These are phyloP conservation scores for Tigriopus japonicus DNA, from an alignment of 1,140 invertebrate species.

Conservation along the genomic window DNA sequence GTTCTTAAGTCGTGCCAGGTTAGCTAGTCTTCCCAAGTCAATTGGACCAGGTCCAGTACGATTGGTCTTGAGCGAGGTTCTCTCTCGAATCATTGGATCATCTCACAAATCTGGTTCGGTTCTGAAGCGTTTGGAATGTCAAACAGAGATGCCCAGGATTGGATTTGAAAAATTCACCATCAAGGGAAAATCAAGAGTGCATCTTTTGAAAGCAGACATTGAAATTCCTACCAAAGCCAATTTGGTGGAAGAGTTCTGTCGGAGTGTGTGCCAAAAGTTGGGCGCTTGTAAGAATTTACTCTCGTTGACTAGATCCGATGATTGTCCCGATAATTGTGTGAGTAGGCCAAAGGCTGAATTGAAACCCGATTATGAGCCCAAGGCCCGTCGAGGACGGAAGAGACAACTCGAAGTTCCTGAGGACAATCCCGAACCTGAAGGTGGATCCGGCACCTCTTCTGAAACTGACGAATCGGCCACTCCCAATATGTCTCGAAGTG, in stretches of 20 bases:
- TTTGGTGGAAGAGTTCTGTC: not conserved
- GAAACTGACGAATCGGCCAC: not conserved
- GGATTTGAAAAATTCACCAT: not conserved
- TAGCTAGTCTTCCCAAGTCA: not conserved
- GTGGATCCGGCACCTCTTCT: not conserved
- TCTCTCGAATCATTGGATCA: slow-evolving; percentile 2
- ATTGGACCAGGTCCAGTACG: slow-evolving; percentile 12
- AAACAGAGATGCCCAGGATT: not conserved
- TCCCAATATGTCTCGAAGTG: slow-evolving; percentile 4
- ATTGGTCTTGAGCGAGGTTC: slow-evolving; percentile 4
- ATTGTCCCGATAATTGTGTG: slow-evolving; percentile 8
- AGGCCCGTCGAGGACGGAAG: no score
- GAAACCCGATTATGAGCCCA: no score
- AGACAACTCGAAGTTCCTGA: not conserved
- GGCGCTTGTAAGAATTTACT: slow-evolving; percentile 9
- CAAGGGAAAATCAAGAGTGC: slow-evolving; percentile 11
- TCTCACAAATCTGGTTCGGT: slow-evolving; percentile 11
- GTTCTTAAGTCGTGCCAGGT: not conserved
- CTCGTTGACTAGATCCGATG: not conserved
- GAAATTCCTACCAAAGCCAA: slow-evolving; percentile 8
- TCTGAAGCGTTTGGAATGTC: slow-evolving; percentile 2
- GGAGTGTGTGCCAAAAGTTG: slow-evolving; percentile 7
- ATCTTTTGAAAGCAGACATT: slow-evolving; percentile 1
- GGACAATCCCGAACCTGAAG: not conserved
- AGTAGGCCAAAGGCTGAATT: slow-evolving; percentile 4